Conservation (phyloP, 2,113 vertebrate genomes). For the Pycnonotus jocosus region DNA sequence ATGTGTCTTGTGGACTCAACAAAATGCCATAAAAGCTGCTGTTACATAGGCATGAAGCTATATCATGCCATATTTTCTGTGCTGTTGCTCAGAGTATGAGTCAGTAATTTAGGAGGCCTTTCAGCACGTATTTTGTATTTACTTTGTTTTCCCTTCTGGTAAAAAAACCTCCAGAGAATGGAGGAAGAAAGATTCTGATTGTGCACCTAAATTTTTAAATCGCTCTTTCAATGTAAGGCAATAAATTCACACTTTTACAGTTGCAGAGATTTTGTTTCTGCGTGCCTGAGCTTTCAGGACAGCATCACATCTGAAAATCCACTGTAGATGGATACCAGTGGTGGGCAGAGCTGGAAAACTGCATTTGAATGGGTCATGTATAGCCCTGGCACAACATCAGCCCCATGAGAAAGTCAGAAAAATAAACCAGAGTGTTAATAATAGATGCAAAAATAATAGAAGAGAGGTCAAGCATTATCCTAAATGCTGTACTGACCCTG, state of each 20-base stretch:
- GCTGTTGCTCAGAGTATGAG: not conserved
- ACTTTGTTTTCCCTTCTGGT: not conserved
- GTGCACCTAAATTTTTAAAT: not conserved
- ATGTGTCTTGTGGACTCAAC: not conserved
- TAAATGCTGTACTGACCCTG: not conserved
- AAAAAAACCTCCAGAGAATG: not conserved
- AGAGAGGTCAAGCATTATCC: not conserved
- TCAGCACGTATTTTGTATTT: not conserved
- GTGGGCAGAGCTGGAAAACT: not conserved
- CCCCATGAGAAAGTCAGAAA: not conserved
- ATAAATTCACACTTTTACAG: not conserved
- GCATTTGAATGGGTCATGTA: not conserved
- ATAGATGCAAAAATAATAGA: not conserved
- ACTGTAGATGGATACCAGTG: not conserved
- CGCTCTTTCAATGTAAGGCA: not conserved
- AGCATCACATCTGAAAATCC: not conserved
- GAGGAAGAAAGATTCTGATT: not conserved
- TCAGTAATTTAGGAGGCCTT: not conserved
- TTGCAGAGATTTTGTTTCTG: not conserved
- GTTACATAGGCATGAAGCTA: not conserved
- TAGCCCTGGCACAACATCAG: not conserved
- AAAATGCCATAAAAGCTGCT: not conserved
- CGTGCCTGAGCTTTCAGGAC: not conserved
- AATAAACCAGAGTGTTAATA: not conserved
- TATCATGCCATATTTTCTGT: not conserved